Evolutionary conservation across 2,797 vertebrate genomes (phyloP).

Genomic region (Varecia variegata): DNA sequence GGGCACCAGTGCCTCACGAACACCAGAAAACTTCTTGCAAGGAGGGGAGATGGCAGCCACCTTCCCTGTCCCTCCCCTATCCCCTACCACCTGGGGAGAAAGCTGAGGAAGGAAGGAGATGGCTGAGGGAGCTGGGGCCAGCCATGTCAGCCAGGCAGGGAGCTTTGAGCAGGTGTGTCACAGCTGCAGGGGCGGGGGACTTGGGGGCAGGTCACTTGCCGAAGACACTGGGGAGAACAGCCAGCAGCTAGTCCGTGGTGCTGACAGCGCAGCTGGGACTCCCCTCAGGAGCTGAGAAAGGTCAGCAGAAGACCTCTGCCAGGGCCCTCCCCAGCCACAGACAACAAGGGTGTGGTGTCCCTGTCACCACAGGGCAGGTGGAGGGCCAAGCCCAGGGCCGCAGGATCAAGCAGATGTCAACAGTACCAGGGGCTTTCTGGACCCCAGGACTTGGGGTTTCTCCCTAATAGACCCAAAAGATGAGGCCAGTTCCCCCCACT

Average conservation of each 20-base stretch:
- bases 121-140: neutral
- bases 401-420: too few relatives aligned
- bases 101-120: neutral
- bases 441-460: neutral
- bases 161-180: neutral
- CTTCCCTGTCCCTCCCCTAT: neutral
- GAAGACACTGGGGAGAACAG: neutral
- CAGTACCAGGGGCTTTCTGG: neutral
- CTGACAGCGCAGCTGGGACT: conserved; percentile 18
- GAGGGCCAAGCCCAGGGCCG: neutral
- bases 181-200: neutral
- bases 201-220: neutral
- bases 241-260: neutral
- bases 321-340: neutral
- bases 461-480: neutral
- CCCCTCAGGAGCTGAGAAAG: conserved; percentile 6
- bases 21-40: neutral
- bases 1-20: neutral
- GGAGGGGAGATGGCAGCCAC: neutral
- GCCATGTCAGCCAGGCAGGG: neutral
- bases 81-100: neutral
- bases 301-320: neutral
- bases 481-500: neutral
- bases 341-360: accelerated
- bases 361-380: neutral